Percentiles rank a stretch among this genome's conserved stretches.
Conservation (phyloP, 2,888 invertebrate genomes). For the Eulithis testata region DNA sequence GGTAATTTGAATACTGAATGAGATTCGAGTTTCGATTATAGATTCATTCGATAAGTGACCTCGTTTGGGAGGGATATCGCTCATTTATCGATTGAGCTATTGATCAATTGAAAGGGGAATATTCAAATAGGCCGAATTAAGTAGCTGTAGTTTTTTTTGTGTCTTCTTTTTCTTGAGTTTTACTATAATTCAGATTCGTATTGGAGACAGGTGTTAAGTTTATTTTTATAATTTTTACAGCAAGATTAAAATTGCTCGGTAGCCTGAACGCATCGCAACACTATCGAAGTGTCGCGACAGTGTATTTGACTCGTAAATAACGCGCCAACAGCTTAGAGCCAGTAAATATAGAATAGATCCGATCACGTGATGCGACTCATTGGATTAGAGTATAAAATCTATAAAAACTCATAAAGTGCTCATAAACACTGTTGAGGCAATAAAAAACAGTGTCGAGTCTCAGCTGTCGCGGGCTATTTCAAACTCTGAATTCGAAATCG, state of each 20-base stretch:
- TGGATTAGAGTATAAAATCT: conserved; percentile 79
- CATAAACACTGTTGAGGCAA: conserved; percentile 82
- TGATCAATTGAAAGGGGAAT: conserved; percentile 54
- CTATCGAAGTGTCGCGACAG: conserved; percentile 30
- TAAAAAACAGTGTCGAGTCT: conserved; percentile 82
- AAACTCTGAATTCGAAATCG: conserved; percentile 67
- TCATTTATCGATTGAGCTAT: conserved; percentile 75
- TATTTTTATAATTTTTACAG: conserved; percentile 24
- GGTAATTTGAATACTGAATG: conserved; percentile 75
- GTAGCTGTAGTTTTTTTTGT: conserved; percentile 33
- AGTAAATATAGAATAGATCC: conserved; percentile 71
- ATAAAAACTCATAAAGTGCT: conserved; percentile 83
- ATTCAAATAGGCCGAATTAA: conserved; percentile 32
- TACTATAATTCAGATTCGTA: conserved; percentile 6
- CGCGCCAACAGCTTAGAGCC: conserved; percentile 59
- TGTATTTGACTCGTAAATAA: conserved; percentile 56
- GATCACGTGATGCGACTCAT: conserved; percentile 75
- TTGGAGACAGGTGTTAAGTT: conserved; percentile 23
- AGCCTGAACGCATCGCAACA: conserved; percentile 23
- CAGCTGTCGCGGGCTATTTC: conserved; percentile 83
- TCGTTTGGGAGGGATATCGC: conserved; percentile 78
- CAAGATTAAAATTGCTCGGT: conserved; percentile 22
- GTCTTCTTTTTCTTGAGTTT: conserved; percentile 39
- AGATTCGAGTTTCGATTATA: conserved; percentile 80
- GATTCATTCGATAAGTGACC: conserved; percentile 83